phyloP scores from a whole-genome alignment of 2,888 invertebrate genomes.

The Aplocera efformata region DNA sequence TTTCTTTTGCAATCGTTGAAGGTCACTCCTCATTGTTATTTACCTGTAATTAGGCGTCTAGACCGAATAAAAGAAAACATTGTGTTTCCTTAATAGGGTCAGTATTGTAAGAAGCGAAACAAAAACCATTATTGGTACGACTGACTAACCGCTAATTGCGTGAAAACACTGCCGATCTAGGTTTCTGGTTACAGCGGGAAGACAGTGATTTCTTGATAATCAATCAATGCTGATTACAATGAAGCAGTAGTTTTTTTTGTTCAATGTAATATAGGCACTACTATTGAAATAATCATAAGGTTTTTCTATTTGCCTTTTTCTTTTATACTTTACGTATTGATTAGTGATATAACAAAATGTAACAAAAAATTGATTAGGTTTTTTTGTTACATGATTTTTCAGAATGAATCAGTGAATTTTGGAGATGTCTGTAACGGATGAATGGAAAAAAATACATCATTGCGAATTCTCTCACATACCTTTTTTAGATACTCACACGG shows the following conservation, averaged over 20 bases:
- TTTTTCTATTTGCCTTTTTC: no score
- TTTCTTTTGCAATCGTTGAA: constrained; percentile 50
- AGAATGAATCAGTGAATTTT: no score
- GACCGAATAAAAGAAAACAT: constrained; percentile 51
- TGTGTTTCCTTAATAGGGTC: constrained; percentile 61
- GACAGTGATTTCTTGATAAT: constrained; percentile 27
- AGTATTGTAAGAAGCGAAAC: constrained; percentile 53
- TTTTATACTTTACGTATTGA: no score
- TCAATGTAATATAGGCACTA: no score
- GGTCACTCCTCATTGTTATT: constrained; percentile 53
- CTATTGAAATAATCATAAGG: no score
- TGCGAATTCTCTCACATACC: no score
- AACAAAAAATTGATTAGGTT: no score
- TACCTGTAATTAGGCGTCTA: constrained; percentile 51
- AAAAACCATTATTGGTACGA: constrained; percentile 57
- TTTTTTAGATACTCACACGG: no score
- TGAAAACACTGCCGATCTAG: constrained; percentile 43
- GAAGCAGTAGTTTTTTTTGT: constrained; percentile 1
- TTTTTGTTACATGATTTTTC: no score
- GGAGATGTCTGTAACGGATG: no score
- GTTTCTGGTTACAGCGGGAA: constrained; percentile 39
- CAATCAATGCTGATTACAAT: constrained; percentile 30
- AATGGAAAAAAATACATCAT: no score
- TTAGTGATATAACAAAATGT: no score
- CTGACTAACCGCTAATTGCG: constrained; percentile 56